Evolutionary conservation across 1,140 invertebrate genomes (phyloP), one percentile per base, ranked within the genome.

Genomic region (Drosophila parabipectinata): DNA sequence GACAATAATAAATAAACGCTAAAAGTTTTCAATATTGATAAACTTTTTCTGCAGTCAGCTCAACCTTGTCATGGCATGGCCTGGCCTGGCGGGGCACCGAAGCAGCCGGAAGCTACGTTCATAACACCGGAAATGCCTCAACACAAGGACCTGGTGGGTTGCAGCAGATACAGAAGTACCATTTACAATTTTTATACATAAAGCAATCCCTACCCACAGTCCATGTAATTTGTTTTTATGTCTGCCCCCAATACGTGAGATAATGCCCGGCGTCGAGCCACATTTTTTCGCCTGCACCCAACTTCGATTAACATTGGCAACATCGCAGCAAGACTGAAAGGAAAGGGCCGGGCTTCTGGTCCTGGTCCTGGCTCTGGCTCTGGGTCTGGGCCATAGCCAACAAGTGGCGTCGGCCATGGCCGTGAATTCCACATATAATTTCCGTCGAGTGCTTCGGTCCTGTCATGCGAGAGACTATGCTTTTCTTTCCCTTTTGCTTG

Each of bases 281-380:
- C 44, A 51, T 55, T 71, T 66, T 69, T 57, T 74, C 59, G 64
- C 61, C 50, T 59, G 72, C 75, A 68, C 71, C 75, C 57, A 77
- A 84, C 77, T 85, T 85, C 82, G 82, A 85, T 85, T 85, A 85
- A 87, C 82, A 87, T 87, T 85, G 82, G 78, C 82, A 82, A 82
- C 82, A 75, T 79, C 58, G 72, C 69, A 61, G 55, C 24, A 39
- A 41, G 45, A 39, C 47, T 28, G 15, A 8, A 32, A 10, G 32
- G 32, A 1, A 10, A 8, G 32, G 32, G 3, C 30, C 8, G 9
- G 30, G 30, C 10, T 41, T 14, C 21, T 2, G 26, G 26, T 30
- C 28, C 24, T 18, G n/a, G 15, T n/a, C 4, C 51, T 34, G 32
- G 15, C 41, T 28, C 24, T 3, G 28, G 48, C 9, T 26, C 41